Base-by-base conservation (phyloP, 2,888 invertebrate species). In the Hypselothyrea guttata region DNA sequence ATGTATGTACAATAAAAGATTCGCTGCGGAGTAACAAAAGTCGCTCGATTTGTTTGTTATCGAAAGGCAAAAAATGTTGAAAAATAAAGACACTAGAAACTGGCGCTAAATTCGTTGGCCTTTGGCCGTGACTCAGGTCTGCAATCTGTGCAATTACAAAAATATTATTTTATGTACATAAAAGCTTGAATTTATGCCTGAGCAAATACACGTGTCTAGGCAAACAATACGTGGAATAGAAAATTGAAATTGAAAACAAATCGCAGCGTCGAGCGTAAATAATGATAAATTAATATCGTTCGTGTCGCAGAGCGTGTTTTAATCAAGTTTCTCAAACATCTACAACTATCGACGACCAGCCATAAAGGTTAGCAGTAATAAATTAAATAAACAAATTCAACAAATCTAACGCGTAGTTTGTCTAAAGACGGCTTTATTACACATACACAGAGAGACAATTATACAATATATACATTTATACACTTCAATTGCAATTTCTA, bases 371-470 rank as follows among this genome's bases (percentile, higher is more conserved):
- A 61, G 59, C 65, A 56, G 41, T 42, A 70, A 72, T 49, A 69
- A 63, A 69, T 75, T 57, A 51, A 52, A 57, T 55, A 58, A 74
- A 61, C 47, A 63, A 56, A 63, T 28, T 45, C 28, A 48, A 40
- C 27, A 45, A 71, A 57, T 53, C 71, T 84, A 81, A 77, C 64
- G 65, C 78, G 78, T 55, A 78, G 61, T 78, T 84, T 66, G 16
- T 54, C 40, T 47, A 31, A 49, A 41, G 40, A 48, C 18, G 28
- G 27, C 27, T 31, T 18, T 15, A 33, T 44, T 45, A 33, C 12
- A 53, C 12, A 12, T 13, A 46, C 31, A 31, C 22, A 22, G 3
- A 22, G 22, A 22, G 2, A 22, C 22, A 22, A 5, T 4, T 22
- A 22, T 5, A 22, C 22, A 22, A 2, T 22, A 22, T 33, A 22